Evolutionary conservation across 1,140 invertebrate species (phyloP).

Genomic region (Procambarus clarkii): DNA sequence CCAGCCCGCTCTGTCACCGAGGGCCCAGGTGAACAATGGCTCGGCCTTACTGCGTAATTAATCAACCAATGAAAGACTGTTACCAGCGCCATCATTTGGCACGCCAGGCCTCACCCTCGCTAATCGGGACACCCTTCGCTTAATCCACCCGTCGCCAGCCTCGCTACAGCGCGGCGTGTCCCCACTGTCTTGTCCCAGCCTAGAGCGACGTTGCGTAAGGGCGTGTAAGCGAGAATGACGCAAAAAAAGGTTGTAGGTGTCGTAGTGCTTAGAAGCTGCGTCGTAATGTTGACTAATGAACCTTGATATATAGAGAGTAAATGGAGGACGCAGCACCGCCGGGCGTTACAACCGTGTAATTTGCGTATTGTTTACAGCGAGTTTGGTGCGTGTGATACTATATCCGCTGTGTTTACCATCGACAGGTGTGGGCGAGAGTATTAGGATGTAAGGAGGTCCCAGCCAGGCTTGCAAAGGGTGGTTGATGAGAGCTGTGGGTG

Average conservation of each 20-base stretch:
- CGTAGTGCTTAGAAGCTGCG: neutral
- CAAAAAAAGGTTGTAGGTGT: neutral
- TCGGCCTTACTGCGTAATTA: slow-evolving; percentile 22
- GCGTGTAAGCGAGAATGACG: too few relatives aligned
- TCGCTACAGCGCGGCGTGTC: neutral
- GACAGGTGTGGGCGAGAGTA: neutral
- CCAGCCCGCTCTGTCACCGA: slow-evolving; percentile 28
- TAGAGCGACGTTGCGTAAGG: too few relatives aligned
- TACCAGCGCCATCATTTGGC: slow-evolving; percentile 14
- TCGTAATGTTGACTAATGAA: slow-evolving; percentile 34
- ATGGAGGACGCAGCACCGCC: neutral
- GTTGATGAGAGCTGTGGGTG: too few relatives aligned
- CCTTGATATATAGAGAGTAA: slow-evolving; percentile 23
- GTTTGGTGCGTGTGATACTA: slow-evolving; percentile 1
- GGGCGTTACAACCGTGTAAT: neutral
- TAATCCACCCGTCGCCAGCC: neutral
- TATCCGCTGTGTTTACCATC: neutral
- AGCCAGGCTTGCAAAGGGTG: too few relatives aligned
- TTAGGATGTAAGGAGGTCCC: too few relatives aligned
- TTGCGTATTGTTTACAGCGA: slow-evolving; percentile 25
- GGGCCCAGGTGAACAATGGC: neutral
- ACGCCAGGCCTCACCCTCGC: neutral
- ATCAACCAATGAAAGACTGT: slow-evolving; percentile 56
- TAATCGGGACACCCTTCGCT: neutral
- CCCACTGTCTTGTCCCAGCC: too few relatives aligned